These are phyloP conservation scores for Melanotus villosus DNA, from an alignment of 2,888 invertebrate species.

Conservation along the genomic window DNA sequence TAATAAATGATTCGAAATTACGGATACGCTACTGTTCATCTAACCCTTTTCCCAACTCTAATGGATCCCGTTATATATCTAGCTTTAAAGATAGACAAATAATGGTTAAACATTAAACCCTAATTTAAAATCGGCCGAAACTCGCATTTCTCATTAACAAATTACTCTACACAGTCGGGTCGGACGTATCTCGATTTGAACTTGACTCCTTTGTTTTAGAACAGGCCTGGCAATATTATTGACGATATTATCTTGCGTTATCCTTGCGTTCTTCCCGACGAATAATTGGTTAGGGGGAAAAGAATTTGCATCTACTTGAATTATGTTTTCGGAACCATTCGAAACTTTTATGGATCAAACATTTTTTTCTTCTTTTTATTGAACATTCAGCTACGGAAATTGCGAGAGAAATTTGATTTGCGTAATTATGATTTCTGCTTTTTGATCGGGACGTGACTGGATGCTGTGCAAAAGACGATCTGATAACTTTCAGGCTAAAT, in stretches of 20 bases:
- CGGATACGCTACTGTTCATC: background rate
- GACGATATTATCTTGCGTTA: conserved; percentile 18
- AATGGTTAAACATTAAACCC: conserved; percentile 26
- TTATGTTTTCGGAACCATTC: background rate
- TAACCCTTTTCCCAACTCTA: conserved; percentile 16
- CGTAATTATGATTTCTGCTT: background rate
- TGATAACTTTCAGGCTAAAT: conserved; percentile 16
- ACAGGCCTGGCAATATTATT: conserved; percentile 22
- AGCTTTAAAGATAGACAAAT: conserved; percentile 24
- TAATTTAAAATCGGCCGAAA: conserved; percentile 27
- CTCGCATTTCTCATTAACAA: conserved; percentile 26
- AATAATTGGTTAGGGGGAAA: conserved; percentile 13
- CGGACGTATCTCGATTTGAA: conserved; percentile 25
- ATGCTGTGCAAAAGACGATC: background rate
- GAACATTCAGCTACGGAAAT: too few relatives aligned
- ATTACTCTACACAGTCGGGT: conserved; percentile 15
- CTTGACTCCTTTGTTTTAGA: conserved; percentile 15
- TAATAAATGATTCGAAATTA: conserved; percentile 6
- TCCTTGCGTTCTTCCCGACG: conserved; percentile 9
- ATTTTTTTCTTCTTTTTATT: too few relatives aligned
- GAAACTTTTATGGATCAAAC: too few relatives aligned
- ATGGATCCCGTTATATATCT: conserved; percentile 20
- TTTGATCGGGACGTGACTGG: background rate
- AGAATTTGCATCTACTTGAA: conserved; percentile 10
- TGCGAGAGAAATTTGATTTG: background rate